These are phyloP conservation scores for Sitodiplosis mosellana DNA, from an alignment of 1,140 invertebrate genomes.

Conservation along the genomic window DNA sequence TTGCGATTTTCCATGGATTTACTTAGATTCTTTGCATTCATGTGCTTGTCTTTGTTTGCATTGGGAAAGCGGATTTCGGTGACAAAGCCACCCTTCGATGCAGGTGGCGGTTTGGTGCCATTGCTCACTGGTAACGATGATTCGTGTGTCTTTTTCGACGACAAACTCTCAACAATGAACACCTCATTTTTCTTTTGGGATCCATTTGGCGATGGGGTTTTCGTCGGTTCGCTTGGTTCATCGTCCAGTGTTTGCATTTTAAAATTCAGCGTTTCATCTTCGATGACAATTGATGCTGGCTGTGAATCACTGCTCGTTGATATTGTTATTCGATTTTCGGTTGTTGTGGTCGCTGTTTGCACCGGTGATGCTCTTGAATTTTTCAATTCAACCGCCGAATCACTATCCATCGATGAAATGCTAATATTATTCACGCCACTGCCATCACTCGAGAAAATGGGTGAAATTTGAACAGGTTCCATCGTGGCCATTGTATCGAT, in stretches of 20 bases:
- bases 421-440: constrained; percentile 3
- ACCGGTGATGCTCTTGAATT: background rate
- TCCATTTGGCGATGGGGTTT: background rate
- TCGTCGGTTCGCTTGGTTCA: background rate
- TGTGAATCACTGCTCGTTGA: constrained; percentile 17
- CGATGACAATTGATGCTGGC: constrained; percentile 13
- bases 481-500: too few species aligned
- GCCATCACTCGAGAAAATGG: constrained; percentile 2
- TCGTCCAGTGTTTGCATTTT: constrained; percentile 2
- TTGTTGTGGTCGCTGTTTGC: background rate
- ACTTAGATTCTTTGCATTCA: background rate
- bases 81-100: background rate
- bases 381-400: background rate
- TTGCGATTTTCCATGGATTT: background rate
- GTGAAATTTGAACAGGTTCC: constrained; percentile 4
- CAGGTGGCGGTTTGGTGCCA: background rate
- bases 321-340: constrained; percentile 25
- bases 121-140: background rate
- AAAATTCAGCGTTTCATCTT: constrained; percentile 7
- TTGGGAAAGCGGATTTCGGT: background rate
- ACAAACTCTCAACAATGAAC: background rate
- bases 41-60: background rate
- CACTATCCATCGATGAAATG: constrained; percentile 3
- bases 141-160: background rate
- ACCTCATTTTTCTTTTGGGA: background rate